Evolutionary conservation across 2,797 vertebrate species (phyloP).

Genomic region (Propithecus deckenii): DNA sequence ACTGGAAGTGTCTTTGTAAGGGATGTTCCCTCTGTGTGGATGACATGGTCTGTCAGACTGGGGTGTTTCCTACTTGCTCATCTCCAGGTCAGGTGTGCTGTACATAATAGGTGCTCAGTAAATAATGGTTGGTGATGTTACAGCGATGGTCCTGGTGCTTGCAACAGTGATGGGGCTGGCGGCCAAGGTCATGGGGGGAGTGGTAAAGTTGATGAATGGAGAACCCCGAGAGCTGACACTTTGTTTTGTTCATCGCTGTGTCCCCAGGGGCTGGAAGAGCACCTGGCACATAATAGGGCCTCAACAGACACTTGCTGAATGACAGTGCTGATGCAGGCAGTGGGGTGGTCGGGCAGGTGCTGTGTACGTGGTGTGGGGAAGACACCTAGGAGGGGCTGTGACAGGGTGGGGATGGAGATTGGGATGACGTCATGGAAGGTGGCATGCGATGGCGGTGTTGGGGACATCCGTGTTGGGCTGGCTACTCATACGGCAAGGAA

Average conservation of each 20-base stretch:
- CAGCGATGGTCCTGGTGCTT: fast-evolving
- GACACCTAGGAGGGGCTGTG: fast-evolving
- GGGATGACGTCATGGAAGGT: fast-evolving
- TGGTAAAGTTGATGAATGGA: not conserved
- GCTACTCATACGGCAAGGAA: fast-evolving
- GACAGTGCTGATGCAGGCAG: too few species aligned
- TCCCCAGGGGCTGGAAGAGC: not conserved
- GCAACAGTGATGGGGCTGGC: fast-evolving
- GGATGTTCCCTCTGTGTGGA: not conserved
- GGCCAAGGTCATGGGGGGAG: not conserved
- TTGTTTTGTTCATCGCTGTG: not conserved
- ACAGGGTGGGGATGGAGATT: not conserved
- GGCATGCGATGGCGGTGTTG: fast-evolving
- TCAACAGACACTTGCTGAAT: not conserved
- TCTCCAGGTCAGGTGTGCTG: not conserved
- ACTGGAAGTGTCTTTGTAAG: not conserved
- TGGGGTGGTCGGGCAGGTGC: not conserved
- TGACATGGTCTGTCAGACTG: fast-evolving
- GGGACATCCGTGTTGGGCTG: not conserved
- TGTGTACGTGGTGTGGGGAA: fast-evolving
- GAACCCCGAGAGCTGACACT: not conserved
- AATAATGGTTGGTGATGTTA: fast-evolving
- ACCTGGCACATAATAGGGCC: not conserved
- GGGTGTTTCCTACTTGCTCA: fast-evolving
- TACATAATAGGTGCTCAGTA: not conserved